A percentile compares a stretch with the other conserved stretches of the same genome.
Conservation (phyloP, 1,140 invertebrate species). For the Asbolus verrucosus region DNA sequence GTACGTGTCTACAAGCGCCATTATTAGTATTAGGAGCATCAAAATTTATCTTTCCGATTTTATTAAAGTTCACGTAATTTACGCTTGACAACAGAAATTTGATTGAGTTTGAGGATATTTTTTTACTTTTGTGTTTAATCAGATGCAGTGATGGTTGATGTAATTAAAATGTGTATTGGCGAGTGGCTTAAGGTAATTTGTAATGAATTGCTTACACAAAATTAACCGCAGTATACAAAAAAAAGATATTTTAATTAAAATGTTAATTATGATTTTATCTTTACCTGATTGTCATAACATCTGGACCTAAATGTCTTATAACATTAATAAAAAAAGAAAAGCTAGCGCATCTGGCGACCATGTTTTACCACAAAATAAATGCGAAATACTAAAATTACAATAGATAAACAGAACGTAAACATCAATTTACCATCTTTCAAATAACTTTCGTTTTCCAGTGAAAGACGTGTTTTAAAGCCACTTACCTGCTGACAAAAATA, state of each 20-base stretch:
- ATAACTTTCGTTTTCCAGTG: slow-evolving; percentile 16
- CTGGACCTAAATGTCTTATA: slow-evolving; percentile 26
- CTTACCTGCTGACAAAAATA: slow-evolving; percentile 4
- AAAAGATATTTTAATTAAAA: slow-evolving; percentile 9
- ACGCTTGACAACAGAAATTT: no score
- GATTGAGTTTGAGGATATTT: no score
- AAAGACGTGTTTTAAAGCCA: neutral
- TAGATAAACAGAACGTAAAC: slow-evolving; percentile 17
- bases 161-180: slow-evolving; percentile 1
- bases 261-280: slow-evolving; percentile 16
- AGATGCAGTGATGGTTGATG: neutral
- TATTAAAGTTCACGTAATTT: no score
- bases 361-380: slow-evolving; percentile 20
- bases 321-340: slow-evolving; percentile 28
- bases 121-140: no score
- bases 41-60: no score
- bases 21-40: no score
- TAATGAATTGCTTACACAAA: no score
- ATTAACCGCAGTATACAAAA: neutral
- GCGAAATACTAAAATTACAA: slow-evolving; percentile 28
- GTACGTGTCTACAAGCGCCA: no score
- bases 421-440: neutral
- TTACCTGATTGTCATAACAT: slow-evolving; percentile 22
- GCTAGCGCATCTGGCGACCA: slow-evolving; percentile 24
- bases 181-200: neutral